phyloP scores from a whole-genome alignment of 2,888 invertebrate genomes.

The Rosalia funebris region DNA sequence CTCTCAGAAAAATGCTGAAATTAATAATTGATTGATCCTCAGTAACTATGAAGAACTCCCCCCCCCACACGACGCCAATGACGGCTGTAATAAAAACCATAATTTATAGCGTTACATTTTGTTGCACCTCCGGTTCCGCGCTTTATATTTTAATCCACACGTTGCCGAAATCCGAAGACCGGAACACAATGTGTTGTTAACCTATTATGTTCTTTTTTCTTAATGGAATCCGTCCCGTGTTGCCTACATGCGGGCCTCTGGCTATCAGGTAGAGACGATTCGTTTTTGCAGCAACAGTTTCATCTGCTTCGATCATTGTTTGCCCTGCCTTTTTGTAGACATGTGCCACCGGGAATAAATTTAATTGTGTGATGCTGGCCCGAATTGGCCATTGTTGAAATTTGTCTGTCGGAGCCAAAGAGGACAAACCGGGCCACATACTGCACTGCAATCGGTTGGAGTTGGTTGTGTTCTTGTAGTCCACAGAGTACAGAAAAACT shows the following conservation, averaged over 20 bases:
- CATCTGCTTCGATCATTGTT: conserved; percentile 26
- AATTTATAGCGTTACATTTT: conserved; percentile 14
- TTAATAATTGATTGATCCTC: too few species aligned
- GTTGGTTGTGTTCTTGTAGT: too few species aligned
- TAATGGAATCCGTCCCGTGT: conserved; percentile 28
- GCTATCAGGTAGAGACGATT: conserved; percentile 18
- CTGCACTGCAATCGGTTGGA: too few species aligned
- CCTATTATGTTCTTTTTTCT: conserved; percentile 23
- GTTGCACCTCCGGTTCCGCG: conserved; percentile 9
- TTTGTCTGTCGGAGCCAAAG: conserved; percentile 28
- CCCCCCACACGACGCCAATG: too few species aligned
- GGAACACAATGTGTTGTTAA: conserved; percentile 21
- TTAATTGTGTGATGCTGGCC: conserved; percentile 26
- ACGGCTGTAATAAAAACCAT: too few species aligned
- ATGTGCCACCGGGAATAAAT: conserved; percentile 31
- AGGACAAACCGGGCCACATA: too few species aligned
- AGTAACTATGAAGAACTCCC: too few species aligned
- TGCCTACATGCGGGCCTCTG: conserved; percentile 30
- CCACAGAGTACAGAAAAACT: too few species aligned
- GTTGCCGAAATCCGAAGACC: conserved; percentile 5
- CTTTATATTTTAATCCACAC: conserved; percentile 23
- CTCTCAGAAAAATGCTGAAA: too few species aligned
- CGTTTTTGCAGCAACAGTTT: conserved; percentile 29
- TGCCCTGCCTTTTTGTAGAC: conserved; percentile 25
- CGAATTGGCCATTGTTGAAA: conserved; percentile 32